These are phyloP conservation scores for Mimumesa dahlbomi DNA, from an alignment of 2,888 invertebrate genomes.

Conservation along the genomic window DNA sequence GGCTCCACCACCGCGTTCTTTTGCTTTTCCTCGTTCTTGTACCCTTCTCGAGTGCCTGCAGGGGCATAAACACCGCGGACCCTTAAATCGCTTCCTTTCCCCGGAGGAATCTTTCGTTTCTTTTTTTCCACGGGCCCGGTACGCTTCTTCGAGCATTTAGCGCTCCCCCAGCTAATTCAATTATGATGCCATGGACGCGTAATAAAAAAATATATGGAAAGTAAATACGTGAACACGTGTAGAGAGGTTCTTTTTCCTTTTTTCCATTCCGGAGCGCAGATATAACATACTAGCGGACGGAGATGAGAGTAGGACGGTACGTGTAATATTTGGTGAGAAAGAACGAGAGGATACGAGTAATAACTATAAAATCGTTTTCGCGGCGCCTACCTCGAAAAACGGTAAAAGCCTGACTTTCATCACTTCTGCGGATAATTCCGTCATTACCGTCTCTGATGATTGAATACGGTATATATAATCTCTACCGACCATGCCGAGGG, in stretches of 20 bases:
- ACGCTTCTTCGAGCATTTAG: conserved; percentile 52
- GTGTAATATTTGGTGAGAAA: conserved; percentile 4
- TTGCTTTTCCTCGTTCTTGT: conserved; percentile 9
- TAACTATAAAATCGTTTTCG: conserved; percentile 22
- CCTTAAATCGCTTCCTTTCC: conserved; percentile 66
- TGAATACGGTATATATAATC: conserved; percentile 61
- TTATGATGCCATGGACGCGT: conserved; percentile 44
- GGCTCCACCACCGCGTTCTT: conserved; percentile 14
- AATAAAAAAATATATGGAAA: conserved; percentile 46
- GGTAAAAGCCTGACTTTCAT: conserved; percentile 60
- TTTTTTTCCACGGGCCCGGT: not conserved
- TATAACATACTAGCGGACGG: not conserved
- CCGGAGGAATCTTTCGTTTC: conserved; percentile 25
- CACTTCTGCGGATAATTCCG: conserved; percentile 54
- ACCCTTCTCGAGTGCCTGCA: conserved; percentile 23
- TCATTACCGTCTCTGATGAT: conserved; percentile 61
- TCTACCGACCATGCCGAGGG: conserved; percentile 31
- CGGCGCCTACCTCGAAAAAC: conserved; percentile 41
- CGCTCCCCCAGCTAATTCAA: conserved; percentile 60
- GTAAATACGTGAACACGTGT: conserved; percentile 34
- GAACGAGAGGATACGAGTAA: no score
- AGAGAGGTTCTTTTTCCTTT: not conserved
- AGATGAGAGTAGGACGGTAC: not conserved
- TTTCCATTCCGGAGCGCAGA: no score
- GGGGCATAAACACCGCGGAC: conserved; percentile 60